Conservation (phyloP, 2,888 invertebrate genomes). For the Caenorhabditis sulstoni region DNA sequence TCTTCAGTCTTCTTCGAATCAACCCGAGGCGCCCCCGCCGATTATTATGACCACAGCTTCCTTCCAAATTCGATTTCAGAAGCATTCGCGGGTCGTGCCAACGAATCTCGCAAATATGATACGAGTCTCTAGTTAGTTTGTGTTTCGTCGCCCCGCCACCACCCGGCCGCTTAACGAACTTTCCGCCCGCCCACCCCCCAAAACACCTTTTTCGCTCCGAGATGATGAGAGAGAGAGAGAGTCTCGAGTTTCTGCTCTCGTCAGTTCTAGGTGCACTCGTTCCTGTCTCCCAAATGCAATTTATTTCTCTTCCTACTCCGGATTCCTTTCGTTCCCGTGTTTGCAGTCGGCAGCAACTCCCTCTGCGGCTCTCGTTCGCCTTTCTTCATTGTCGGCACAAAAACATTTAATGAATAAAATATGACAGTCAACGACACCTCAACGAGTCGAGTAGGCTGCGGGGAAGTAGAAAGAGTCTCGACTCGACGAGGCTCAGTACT, state of each 20-base stretch:
- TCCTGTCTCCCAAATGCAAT: constrained; percentile 21
- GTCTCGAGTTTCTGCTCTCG: constrained; percentile 22
- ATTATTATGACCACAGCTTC: constrained; percentile 34
- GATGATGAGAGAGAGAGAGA: no score
- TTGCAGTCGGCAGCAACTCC: constrained; percentile 6
- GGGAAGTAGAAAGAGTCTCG: constrained; percentile 1
- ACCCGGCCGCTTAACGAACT: constrained; percentile 33
- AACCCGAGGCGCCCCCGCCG: constrained; percentile 7
- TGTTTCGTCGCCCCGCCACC: constrained; percentile 4
- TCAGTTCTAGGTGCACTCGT: no score
- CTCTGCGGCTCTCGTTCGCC: constrained; percentile 25
- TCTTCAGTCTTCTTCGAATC: constrained; percentile 24
- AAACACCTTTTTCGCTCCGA: constrained; percentile 13
- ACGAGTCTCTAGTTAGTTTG: constrained; percentile 44
- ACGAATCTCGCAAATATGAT: constrained; percentile 25
- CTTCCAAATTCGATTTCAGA: constrained; percentile 55
- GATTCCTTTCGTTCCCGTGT: constrained; percentile 10
- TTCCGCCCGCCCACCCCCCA: constrained; percentile 9
- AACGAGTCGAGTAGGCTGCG: neutral
- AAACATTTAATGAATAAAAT: constrained; percentile 61
- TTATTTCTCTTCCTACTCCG: constrained; percentile 1
- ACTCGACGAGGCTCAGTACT: constrained; percentile 1
- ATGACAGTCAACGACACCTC: constrained; percentile 60
- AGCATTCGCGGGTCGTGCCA: constrained; percentile 13
- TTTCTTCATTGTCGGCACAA: constrained; percentile 49